Base-by-base conservation (phyloP, 2,888 invertebrate species). In the Heterodera filipjevi region DNA sequence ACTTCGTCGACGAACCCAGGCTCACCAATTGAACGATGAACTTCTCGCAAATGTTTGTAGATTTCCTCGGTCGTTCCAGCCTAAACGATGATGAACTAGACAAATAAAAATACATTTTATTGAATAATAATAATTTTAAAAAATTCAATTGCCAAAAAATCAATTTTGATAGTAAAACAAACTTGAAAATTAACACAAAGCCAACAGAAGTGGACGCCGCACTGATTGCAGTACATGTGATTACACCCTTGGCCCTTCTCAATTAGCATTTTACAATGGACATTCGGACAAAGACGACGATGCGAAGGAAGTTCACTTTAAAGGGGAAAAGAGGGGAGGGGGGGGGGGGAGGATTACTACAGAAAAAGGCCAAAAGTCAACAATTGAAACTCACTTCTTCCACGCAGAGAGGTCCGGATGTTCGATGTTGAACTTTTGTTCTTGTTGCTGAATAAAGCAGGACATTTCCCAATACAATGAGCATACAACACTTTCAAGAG, bases 231-330 rank as follows among this genome's bases (percentile, higher is more conserved):
- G 59, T 27, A 59, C 59, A 59, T 59, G 27, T 59, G 59, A 12
- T 59, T 59, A 12, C 59, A 59, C 10, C 59, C 59, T 10, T n/a
- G 59, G 8, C 59, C 59, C 27, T 59, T 59, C 12, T 59, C 59
- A 59, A 59, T 59, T 5, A 59, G 59, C 59, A 59, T 59, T 59
- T 59, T 59, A 22, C 59, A 59, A 59, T 59, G 59, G 59, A 59
- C 59, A 59, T 59, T 59, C 27, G 59, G 59, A 27, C 59, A 59
- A 6, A 59, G 27, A 27, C 59, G 59, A 8, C 59, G 59, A 59
- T 27, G 59, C 5, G 59, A 27, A 59, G 59, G 59, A 59, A 59
- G 27, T 27, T 59, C 59, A 27, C 59, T 59, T 59, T 2, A 59
- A 27, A 27, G 2, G 49, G 49, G 19, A 19, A 49, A 49, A 14